A percentile compares a stretch with the other conserved stretches of the same genome.
These are phyloP conservation scores for Blastobasis lacticolella DNA, from an alignment of 2,888 invertebrate species.

Conservation along the genomic window DNA sequence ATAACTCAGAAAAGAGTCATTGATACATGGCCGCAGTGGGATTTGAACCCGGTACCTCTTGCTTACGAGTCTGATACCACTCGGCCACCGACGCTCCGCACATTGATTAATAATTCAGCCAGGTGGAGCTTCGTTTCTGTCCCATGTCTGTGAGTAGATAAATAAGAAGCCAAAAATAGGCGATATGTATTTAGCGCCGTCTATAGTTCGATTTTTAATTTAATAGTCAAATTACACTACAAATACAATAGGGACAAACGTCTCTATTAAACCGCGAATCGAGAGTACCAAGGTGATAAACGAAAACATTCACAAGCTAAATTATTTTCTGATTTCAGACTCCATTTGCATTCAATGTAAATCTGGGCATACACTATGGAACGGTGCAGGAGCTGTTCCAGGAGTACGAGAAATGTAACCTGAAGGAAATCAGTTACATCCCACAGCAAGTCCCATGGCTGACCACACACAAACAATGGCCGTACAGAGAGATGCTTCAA, in stretches of 20 bases:
- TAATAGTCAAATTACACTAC: too few relatives aligned
- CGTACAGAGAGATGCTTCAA: conserved; percentile 74
- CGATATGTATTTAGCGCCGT: not conserved
- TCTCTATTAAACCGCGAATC: not conserved
- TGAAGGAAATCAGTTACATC: conserved; percentile 75
- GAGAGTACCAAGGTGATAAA: not conserved
- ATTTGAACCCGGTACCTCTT: too few relatives aligned
- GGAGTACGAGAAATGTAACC: conserved; percentile 80
- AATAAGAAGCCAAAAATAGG: not conserved
- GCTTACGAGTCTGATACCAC: too few relatives aligned
- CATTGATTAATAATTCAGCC: too few relatives aligned
- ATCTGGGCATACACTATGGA: conserved; percentile 73
- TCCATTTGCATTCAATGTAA: conserved; percentile 78
- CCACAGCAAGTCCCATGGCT: conserved; percentile 69
- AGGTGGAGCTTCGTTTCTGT: too few relatives aligned
- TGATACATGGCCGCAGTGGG: too few relatives aligned
- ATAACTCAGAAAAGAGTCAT: too few relatives aligned
- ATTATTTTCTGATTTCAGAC: conserved; percentile 36
- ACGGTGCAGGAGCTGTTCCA: conserved; percentile 75
- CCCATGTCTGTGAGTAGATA: not conserved
- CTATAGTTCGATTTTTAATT: not conserved
- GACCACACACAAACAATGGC: conserved; percentile 69
- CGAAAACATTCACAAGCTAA: not conserved
- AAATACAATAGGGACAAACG: too few relatives aligned
- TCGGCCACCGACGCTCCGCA: too few relatives aligned